Base-by-base conservation (phyloP, 2,797 vertebrate genomes). In the Diplodus puntazzo region DNA sequence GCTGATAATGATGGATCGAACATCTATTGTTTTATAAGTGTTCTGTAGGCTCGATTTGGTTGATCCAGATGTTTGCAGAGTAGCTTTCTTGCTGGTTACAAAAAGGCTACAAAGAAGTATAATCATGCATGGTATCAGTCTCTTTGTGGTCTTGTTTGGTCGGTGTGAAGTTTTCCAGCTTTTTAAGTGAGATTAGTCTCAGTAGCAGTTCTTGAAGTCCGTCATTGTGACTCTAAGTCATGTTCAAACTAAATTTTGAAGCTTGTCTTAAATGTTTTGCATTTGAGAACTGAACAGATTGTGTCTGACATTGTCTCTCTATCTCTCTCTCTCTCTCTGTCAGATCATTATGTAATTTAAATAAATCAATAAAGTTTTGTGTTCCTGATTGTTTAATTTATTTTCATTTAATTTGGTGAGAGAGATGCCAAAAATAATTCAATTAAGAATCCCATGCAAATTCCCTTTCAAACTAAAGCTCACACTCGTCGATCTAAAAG, bases 61-160 rank as follows among this genome's bases (percentile, higher is more conserved):
- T 55, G n/a, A n/a, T 66, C 21, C 7, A 8, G 21, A 18, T 42
- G 1, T 43, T 21, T 75, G 39, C 11, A 27, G 1, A n/a, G 27
- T 57, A 50, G 21, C 11, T 49, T 49, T 81, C 21, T 46, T 42
- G 1, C 27, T 57, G n/a, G 20, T 49, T 43, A n/a, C 17, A 18
- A 39, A 70, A 53, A 62, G 16, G 61, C 25, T 34, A 12, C 6
- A 54, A 30, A 53, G 6, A 30, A 53, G 6, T 18, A 10, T 52
- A 17, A 3, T 18, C 23, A 61, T 59, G 53, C 5, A n/a, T 53
- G 14, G 17, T 39, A 23, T 72, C 11, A 27, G 12, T 79, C 18
- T n/a, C 43, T 70, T 4, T 68, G 76, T 69, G 21, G 43, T 83
- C 46, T 67, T 78, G 17, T 83, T 55, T 87, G 78, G 69, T 78